Conservation (phyloP, 2,113 vertebrate species). For the Gadus chalcogrammus region DNA sequence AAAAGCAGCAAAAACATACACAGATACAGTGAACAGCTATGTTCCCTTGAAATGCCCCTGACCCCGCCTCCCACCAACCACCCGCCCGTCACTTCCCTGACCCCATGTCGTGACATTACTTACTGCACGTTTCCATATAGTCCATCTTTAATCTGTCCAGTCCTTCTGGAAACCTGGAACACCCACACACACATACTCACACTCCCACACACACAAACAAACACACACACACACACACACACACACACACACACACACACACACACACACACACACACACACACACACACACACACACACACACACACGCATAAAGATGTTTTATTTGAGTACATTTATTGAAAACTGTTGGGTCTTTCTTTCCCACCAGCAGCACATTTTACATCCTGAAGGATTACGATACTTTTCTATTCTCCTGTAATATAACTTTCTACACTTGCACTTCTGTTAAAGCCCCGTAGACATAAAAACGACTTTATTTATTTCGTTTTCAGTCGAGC, state of each 20-base stretch:
- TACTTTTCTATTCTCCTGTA: conserved; percentile 40
- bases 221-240: conserved; percentile 10
- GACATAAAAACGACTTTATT: conserved; percentile 58
- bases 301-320: conserved; percentile 47
- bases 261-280: no score
- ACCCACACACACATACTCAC: conserved; percentile 45
- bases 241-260: conserved; percentile 20
- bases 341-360: conserved; percentile 53
- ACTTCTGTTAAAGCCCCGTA: conserved; percentile 63
- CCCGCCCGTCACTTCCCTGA: conserved; percentile 54
- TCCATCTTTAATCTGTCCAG: conserved; percentile 62
- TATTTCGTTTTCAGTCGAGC: conserved; percentile 68
- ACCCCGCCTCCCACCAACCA: conserved; percentile 34
- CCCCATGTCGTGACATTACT: conserved; percentile 72
- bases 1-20: conserved; percentile 27
- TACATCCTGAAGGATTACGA: not conserved
- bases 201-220: conserved; percentile 40
- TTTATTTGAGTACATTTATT: conserved; percentile 65
- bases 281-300: conserved; percentile 18
- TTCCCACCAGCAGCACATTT: conserved; percentile 52
- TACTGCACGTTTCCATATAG: conserved; percentile 70
- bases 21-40: conserved; percentile 47
- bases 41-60: conserved; percentile 15
- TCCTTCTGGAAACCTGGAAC: conserved; percentile 61
- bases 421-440: conserved; percentile 57